phyloP scores from a whole-genome alignment of 2,888 invertebrate species.

The Griposia aprilina region DNA sequence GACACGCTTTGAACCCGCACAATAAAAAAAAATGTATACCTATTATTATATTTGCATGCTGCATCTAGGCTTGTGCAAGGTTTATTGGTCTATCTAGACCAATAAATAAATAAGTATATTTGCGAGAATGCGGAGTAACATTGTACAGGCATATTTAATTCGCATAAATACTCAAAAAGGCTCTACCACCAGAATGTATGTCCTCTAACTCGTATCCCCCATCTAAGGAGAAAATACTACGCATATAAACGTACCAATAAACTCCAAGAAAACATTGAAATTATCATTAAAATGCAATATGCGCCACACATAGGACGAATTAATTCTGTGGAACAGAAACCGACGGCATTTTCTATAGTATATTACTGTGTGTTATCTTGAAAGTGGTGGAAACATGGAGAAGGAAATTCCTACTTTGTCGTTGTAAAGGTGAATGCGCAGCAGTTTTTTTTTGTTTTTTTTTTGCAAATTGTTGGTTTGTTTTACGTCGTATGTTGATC shows the following conservation, averaged over 20 bases:
- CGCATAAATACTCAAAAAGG: background rate
- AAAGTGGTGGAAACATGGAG: background rate
- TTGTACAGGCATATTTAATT: background rate
- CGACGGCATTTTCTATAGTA: constrained; percentile 11
- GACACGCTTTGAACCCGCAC: too few species aligned
- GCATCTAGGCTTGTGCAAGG: too few species aligned
- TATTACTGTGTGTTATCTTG: constrained; percentile 17
- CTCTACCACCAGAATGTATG: constrained; percentile 1
- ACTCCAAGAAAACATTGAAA: constrained; percentile 14
- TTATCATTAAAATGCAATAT: constrained; percentile 55
- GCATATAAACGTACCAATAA: constrained; percentile 15
- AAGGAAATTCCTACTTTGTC: too few species aligned
- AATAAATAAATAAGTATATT: too few species aligned
- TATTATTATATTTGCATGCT: too few species aligned
- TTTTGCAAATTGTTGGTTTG: too few species aligned
- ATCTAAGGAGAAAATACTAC: constrained; percentile 4
- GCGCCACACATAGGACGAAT: constrained; percentile 1
- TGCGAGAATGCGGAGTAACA: background rate
- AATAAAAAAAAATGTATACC: too few species aligned
- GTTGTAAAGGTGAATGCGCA: too few species aligned
- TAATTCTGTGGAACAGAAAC: constrained; percentile 26
- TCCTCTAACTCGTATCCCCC: background rate
- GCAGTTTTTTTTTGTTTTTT: too few species aligned
- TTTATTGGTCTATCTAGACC: too few species aligned
- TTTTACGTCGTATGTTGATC: too few species aligned